Conservation (phyloP, 1,140 invertebrate species). For the Elysia chlorotica region DNA sequence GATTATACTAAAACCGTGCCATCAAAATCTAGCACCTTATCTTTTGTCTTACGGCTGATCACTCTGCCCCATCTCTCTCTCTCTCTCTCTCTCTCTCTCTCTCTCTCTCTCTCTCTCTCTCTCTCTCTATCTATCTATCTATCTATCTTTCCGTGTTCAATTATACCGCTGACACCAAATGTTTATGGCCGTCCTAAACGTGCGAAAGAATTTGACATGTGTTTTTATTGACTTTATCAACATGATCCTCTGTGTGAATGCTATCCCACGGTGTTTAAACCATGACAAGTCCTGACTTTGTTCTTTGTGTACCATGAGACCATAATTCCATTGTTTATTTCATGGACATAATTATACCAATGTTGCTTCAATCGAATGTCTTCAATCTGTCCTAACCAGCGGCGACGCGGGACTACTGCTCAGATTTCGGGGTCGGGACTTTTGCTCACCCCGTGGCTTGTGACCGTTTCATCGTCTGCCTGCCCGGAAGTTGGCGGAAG, state of each 20-base stretch:
- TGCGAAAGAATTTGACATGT: not conserved
- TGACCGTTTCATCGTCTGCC: slow-evolving; percentile 33
- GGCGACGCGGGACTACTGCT: slow-evolving; percentile 21
- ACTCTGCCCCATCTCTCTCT: not conserved
- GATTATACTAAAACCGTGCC: no score
- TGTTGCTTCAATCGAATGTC: not conserved
- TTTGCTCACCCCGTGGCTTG: slow-evolving; percentile 31
- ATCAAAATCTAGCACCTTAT: not conserved
- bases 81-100: not conserved
- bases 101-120: not conserved
- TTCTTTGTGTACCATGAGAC: not conserved
- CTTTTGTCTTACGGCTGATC: not conserved
- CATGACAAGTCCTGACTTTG: not conserved
- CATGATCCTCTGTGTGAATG: not conserved
- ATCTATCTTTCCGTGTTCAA: no score
- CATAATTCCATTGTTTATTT: not conserved
- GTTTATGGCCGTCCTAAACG: no score
- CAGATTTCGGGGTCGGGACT: slow-evolving; percentile 28
- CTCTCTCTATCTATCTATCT: no score
- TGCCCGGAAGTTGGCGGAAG: slow-evolving; percentile 26
- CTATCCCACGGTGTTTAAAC: not conserved
- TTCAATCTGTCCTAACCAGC: no score
- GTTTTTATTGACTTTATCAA: not conserved
- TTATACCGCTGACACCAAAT: no score
- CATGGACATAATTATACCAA: not conserved